Conservation (phyloP, 2,888 invertebrate genomes). For the Tetanocera ferruginea region DNA sequence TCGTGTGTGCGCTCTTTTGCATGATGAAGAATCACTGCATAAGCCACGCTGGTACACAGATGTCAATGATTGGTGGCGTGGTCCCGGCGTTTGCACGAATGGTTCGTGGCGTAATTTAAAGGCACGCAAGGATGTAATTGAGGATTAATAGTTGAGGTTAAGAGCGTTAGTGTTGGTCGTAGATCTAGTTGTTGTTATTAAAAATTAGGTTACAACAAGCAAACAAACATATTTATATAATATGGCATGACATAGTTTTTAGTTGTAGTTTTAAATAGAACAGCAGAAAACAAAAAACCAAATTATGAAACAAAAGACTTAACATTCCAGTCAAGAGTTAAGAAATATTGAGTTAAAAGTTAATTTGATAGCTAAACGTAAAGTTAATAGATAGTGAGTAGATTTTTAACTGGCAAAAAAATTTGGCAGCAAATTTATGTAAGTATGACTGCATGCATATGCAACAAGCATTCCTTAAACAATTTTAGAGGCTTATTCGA, state of each 20-base stretch:
- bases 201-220: constrained; percentile 34
- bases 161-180: constrained; percentile 39
- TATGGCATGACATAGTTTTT: constrained; percentile 4
- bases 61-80: constrained; percentile 95
- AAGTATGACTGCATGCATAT: no score
- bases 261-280: neutral
- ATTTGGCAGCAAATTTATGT: neutral
- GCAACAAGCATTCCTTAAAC: neutral
- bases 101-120: constrained; percentile 76
- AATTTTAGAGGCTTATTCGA: constrained; percentile 9
- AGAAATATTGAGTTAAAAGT: neutral
- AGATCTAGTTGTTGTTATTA: constrained; percentile 39
- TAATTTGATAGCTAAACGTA: neutral
- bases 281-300: neutral
- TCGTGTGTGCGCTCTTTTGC: constrained; percentile 74
- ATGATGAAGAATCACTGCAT: constrained; percentile 69
- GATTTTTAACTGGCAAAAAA: neutral
- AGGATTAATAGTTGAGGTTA: constrained; percentile 63
- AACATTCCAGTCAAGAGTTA: neutral
- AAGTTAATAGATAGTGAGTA: neutral
- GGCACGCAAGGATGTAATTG: constrained; percentile 70
- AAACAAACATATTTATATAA: neutral
- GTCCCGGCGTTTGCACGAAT: constrained; percentile 82
- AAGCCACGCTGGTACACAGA: constrained; percentile 72
- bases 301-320: neutral